Percentiles rank a stretch among this genome's conserved stretches.
phyloP scores from a whole-genome alignment of 2,797 vertebrate species.

The Acomys russatus region DNA sequence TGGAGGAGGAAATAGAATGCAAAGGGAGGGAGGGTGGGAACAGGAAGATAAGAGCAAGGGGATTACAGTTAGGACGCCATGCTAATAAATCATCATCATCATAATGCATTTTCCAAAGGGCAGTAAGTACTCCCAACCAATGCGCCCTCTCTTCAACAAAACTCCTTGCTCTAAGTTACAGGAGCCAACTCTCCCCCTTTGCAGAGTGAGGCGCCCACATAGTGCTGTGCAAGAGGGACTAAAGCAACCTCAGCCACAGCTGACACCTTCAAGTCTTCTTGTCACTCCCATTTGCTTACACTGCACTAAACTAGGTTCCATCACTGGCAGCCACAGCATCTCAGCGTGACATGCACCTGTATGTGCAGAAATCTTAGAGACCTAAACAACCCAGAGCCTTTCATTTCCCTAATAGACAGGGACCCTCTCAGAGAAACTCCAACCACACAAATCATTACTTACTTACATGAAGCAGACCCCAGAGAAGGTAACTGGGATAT shows the following conservation, averaged over 20 bases:
- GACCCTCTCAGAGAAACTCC: background rate
- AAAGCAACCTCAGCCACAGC: background rate
- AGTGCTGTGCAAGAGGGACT: background rate
- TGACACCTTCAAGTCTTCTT: background rate
- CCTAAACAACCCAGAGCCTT: background rate
- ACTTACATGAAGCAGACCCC: background rate
- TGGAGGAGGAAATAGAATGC: too few species aligned
- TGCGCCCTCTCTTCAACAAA: background rate
- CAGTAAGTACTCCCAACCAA: background rate
- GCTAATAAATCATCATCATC: too few species aligned
- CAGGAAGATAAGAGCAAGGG: too few species aligned
- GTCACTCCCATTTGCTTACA: background rate
- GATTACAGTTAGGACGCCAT: too few species aligned
- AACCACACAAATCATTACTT: constrained; percentile 42
- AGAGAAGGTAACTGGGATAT: constrained; percentile 2
- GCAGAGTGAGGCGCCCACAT: background rate
- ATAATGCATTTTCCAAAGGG: background rate
- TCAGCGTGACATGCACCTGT: background rate
- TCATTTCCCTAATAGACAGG: background rate
- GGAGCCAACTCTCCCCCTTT: background rate
- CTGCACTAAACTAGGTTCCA: background rate
- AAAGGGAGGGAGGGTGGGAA: too few species aligned
- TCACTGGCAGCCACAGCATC: background rate
- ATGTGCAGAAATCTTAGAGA: background rate
- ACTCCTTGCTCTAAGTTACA: background rate